These are phyloP conservation scores for Limnephilus rhombicus DNA, from an alignment of 2,888 invertebrate genomes.

Conservation along the genomic window DNA sequence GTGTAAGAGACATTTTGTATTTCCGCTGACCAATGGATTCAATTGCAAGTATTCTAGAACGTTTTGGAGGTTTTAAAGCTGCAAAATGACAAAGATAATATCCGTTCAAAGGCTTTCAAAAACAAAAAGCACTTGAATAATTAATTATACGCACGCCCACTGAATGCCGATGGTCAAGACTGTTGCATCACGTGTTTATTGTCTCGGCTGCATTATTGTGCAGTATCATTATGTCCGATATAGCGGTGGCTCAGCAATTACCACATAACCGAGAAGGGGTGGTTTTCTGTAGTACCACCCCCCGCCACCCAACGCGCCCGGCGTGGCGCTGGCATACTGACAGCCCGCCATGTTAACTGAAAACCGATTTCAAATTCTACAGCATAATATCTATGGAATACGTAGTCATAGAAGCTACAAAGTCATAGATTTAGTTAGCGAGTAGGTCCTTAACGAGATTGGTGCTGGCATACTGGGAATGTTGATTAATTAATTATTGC, in stretches of 20 bases:
- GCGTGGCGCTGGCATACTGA: background rate
- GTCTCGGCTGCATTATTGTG: background rate
- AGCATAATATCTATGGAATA: background rate
- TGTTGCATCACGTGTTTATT: slow-evolving; percentile 1
- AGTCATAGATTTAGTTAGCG: background rate
- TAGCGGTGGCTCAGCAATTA: background rate
- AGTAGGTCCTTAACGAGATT: background rate
- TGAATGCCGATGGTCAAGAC: background rate
- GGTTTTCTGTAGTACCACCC: background rate
- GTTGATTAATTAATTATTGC: background rate
- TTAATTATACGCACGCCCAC: background rate
- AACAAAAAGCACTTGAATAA: background rate
- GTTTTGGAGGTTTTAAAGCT: background rate
- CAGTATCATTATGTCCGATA: background rate
- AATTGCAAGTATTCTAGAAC: no score
- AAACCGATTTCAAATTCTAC: background rate
- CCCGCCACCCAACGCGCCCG: background rate
- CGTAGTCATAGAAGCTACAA: background rate
- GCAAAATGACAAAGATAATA: background rate
- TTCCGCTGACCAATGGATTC: no score
- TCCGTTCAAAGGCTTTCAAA: background rate
- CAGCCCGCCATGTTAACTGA: slow-evolving; percentile 1
- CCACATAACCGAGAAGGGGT: background rate
- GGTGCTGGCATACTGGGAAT: background rate
- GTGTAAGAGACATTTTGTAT: no score